Evolutionary conservation across 2,888 invertebrate species (phyloP), one percentile per base, ranked within the genome.

Genomic region (Panzeria rudis): DNA sequence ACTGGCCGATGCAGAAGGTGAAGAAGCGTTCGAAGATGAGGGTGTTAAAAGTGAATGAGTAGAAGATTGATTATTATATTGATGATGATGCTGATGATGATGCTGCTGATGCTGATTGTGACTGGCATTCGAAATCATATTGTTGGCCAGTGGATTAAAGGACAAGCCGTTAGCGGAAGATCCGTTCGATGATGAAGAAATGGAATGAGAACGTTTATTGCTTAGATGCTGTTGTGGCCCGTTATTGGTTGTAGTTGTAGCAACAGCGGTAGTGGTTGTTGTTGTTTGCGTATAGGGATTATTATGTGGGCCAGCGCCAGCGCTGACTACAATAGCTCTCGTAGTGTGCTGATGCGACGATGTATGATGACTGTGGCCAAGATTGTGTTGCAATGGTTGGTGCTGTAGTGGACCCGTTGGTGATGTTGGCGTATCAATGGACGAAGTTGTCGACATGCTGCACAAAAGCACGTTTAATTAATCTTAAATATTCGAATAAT

Each of bases 371-470:
- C 72, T 73, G 9, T 71, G 78, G 6, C 59, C 73, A 41, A 69
- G 79, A 23, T 81, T 83, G 25, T 87, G 87, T 59, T 87, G 86
- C 66, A 87, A 78, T 38, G 86, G 87, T 76, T 86, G 88, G 85
- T 86, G 87, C 66, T 87, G 88, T 77, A 86, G 76, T 85, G 88
- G 88, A 86, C 85, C 89, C 68, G 88, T 89, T 61, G 89, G 88
- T 47, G 89, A 88, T 75, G 89, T 89, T 81, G 89, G 89, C 81
- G 89, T 89, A 84, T 89, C 89, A 86, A 87, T 88, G 78, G 89
- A 89, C 87, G 89, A 89, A 78, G 89, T 88, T 86, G 89, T 88
- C 87, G 89, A 89, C 87, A 88, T 89, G 83, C 81, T 88, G 72
- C 64, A 71, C 66, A 52, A 68, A 35, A 56, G 75, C 69, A 80